Conservation (phyloP, 2,797 vertebrate genomes). For the Galago senegalensis region DNA sequence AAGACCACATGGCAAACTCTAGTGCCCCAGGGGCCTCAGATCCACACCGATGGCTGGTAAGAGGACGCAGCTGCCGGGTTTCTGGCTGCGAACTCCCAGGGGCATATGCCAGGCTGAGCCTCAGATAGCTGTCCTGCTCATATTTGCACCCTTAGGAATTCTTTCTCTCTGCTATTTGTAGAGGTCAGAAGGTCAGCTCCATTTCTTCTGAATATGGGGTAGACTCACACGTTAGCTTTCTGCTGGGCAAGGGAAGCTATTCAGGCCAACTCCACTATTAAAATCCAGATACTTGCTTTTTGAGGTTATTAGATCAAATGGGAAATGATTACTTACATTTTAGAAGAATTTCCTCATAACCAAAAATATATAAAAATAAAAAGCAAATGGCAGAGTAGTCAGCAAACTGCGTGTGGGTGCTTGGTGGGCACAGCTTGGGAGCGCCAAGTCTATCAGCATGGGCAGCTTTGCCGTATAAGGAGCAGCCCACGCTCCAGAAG, state of each 20-base stretch:
- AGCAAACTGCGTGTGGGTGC: background rate
- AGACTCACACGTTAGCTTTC: background rate
- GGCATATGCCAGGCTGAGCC: constrained; percentile 75
- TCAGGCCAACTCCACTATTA: background rate
- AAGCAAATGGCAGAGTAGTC: background rate
- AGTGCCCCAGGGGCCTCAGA: rapidly evolving
- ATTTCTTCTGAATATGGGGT: constrained; percentile 84
- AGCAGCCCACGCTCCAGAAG: background rate
- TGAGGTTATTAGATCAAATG: background rate
- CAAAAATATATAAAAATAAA: background rate
- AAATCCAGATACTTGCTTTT: background rate
- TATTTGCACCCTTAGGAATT: constrained; percentile 87
- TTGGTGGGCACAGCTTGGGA: too few species aligned
- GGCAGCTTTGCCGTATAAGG: background rate
- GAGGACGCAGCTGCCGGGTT: background rate
- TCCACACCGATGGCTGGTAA: rapidly evolving
- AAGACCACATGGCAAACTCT: rapidly evolving
- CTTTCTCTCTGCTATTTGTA: constrained; percentile 83
- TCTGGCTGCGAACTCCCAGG: constrained; percentile 32
- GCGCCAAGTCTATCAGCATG: rapidly evolving
- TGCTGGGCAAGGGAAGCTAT: background rate
- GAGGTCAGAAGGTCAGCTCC: constrained; percentile 84
- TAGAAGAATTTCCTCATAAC: background rate
- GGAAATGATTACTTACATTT: background rate
- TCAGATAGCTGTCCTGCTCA: constrained; percentile 87